A percentile compares a stretch with the other conserved stretches of the same genome.
phyloP scores from a whole-genome alignment of 2,113 vertebrate species.

The Climacteris rufus region DNA sequence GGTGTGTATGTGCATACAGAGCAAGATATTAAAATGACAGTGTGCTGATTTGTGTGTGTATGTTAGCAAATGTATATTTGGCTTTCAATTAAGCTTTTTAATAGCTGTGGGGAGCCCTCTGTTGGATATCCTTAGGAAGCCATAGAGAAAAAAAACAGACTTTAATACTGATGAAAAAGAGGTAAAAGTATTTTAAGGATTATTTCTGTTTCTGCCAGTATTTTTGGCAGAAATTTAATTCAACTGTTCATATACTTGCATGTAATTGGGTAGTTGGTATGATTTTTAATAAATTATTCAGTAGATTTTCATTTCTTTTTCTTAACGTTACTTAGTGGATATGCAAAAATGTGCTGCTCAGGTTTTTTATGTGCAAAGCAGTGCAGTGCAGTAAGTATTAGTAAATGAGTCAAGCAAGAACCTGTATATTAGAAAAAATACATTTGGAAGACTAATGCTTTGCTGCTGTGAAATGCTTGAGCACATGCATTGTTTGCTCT shows the following conservation, averaged over 20 bases:
- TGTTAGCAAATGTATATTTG: rapidly evolving
- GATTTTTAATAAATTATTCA: conserved; percentile 4
- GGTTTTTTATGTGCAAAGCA: background rate
- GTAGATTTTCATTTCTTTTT: background rate
- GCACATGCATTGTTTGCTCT: background rate
- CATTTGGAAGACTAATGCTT: background rate
- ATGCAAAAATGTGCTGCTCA: background rate
- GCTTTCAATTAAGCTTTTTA: background rate
- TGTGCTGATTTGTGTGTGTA: background rate
- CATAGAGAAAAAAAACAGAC: background rate
- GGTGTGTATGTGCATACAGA: background rate
- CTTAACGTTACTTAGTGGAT: background rate
- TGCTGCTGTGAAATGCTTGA: background rate
- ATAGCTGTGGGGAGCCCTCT: conserved; percentile 60
- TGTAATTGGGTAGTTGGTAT: background rate
- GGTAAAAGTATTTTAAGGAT: background rate
- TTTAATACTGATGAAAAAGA: background rate
- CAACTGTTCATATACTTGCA: background rate
- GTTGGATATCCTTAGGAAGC: conserved; percentile 30
- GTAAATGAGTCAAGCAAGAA: background rate
- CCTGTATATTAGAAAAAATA: background rate
- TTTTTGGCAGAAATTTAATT: background rate
- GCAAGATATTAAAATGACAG: background rate
- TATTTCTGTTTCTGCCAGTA: background rate
- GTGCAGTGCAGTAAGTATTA: background rate